Conservation (phyloP, 2,797 vertebrate genomes). For the Adelosebastes latens region DNA sequence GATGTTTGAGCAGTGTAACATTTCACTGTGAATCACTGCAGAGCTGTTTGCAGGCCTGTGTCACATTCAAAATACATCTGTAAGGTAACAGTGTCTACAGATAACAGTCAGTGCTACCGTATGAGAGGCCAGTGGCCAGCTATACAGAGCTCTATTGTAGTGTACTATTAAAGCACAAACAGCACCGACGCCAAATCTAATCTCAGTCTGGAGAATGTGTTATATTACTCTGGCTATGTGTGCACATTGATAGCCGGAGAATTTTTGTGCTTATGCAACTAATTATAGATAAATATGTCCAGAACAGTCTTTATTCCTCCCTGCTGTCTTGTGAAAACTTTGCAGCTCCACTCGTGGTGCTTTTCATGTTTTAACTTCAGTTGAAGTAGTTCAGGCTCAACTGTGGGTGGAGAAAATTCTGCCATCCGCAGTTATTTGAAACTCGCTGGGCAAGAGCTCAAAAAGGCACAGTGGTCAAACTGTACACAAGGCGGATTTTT, state of each 20-base stretch:
- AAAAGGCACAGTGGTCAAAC: constrained; percentile 28
- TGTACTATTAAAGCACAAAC: constrained; percentile 11
- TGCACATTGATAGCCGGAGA: neutral
- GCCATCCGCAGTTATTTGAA: constrained; percentile 42
- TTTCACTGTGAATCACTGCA: constrained; percentile 11
- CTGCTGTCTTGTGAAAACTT: constrained; percentile 45
- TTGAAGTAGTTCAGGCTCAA: neutral
- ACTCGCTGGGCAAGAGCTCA: neutral
- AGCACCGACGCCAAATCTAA: constrained; percentile 36
- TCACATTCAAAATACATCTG: neutral
- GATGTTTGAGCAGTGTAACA: constrained; percentile 4
- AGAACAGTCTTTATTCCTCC: constrained; percentile 24
- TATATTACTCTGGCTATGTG: constrained; percentile 3
- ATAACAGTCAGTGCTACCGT: constrained; percentile 44
- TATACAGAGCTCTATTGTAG: constrained; percentile 41
- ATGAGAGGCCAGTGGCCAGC: constrained; percentile 25
- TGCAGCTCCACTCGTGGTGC: constrained; percentile 1
- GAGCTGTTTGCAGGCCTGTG: neutral
- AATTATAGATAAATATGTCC: constrained; percentile 33
- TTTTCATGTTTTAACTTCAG: constrained; percentile 32
- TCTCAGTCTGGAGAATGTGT: constrained; percentile 19
- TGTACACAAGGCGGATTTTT: constrained; percentile 30
- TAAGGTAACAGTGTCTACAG: constrained; percentile 15
- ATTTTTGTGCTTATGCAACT: constrained; percentile 34
- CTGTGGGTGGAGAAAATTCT: constrained; percentile 14